Percentiles rank a stretch among this genome's conserved stretches.
Conservation (phyloP, 1,140 invertebrate genomes). For the Neelides sp. region DNA sequence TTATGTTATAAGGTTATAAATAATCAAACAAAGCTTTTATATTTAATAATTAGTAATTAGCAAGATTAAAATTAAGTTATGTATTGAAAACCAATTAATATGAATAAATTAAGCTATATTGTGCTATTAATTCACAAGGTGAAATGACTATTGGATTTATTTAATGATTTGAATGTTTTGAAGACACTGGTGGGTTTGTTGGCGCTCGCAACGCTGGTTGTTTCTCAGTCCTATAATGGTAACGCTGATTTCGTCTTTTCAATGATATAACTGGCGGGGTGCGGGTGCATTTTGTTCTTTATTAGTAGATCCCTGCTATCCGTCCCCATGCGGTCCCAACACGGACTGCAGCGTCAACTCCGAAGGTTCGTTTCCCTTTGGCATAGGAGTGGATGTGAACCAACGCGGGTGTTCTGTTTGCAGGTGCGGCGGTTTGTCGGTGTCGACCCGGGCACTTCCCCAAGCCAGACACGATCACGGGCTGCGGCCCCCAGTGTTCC, state of each 20-base stretch:
- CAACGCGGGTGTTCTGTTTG: conserved; percentile 26
- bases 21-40: neutral
- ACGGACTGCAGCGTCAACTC: conserved; percentile 46
- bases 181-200: neutral
- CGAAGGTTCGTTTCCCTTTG: neutral
- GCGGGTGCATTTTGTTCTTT: conserved; percentile 24
- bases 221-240: neutral
- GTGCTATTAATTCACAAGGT: neutral
- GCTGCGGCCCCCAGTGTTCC: conserved; percentile 35
- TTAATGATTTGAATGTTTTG: neutral
- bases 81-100: neutral
- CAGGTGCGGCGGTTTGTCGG: conserved; percentile 31
- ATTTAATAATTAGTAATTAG: neutral
- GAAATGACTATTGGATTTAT: neutral
- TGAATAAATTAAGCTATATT: neutral
- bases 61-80: neutral
- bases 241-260: neutral
- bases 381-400: conserved; percentile 4
- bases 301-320: conserved; percentile 61
- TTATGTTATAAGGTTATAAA: neutral
- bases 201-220: neutral
- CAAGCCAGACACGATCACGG: conserved; percentile 35
- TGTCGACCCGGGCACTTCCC: conserved; percentile 34
- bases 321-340: conserved; percentile 62
- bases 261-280: neutral